phyloP scores from a whole-genome alignment of 2,888 invertebrate species.

The Notodonta ziczac region DNA sequence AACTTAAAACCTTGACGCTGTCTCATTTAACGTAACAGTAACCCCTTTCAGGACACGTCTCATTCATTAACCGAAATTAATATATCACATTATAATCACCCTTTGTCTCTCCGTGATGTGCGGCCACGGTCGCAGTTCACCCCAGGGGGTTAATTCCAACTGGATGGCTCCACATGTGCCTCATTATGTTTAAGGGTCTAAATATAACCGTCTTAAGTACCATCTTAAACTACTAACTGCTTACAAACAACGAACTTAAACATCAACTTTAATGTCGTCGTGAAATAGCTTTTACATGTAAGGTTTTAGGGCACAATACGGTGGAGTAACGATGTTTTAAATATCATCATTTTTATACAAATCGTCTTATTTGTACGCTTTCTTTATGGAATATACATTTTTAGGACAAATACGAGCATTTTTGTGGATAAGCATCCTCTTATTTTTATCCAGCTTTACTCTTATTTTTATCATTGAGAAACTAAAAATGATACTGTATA shows the following conservation, averaged over 20 bases:
- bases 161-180: constrained; percentile 43
- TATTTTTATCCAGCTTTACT: no score
- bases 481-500: no score
- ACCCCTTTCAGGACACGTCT: constrained; percentile 5
- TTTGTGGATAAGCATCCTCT: no score
- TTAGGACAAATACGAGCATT: no score
- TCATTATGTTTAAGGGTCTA: constrained; percentile 52
- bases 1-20: not conserved
- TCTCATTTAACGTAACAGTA: constrained; percentile 2
- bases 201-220: constrained; percentile 49
- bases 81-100: constrained; percentile 34
- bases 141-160: constrained; percentile 50
- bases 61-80: constrained; percentile 41
- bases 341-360: constrained; percentile 25
- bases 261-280: constrained; percentile 23
- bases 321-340: constrained; percentile 19
- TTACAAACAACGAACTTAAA: constrained; percentile 27
- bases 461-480: no score
- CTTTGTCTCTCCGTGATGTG: constrained; percentile 30
- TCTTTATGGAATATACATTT: not conserved
- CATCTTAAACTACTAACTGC: constrained; percentile 46
- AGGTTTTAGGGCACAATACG: constrained; percentile 22
- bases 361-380: constrained; percentile 26
- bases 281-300: constrained; percentile 22
- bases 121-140: constrained; percentile 21